phyloP scores from a whole-genome alignment of 2,888 invertebrate species.

The Lampropteryx suffumata region DNA sequence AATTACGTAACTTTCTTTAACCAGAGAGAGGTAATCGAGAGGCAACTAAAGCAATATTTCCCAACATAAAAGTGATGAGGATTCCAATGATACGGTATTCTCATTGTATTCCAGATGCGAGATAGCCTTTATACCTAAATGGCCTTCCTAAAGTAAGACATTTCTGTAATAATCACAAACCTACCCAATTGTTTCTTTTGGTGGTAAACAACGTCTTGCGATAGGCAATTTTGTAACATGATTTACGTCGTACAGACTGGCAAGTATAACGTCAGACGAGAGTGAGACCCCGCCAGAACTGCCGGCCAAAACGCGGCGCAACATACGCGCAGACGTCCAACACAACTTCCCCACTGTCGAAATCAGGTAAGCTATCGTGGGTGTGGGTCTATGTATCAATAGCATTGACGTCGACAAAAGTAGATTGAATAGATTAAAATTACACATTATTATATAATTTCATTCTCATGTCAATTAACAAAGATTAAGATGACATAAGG shows the following conservation, averaged over 20 bases:
- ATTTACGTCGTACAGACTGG: slow-evolving; percentile 51
- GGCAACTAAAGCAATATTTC: neutral
- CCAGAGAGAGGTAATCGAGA: no score
- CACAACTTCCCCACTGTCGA: slow-evolving; percentile 42
- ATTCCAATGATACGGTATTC: neutral
- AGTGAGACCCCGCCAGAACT: slow-evolving; percentile 83
- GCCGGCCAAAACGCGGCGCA: slow-evolving; percentile 81
- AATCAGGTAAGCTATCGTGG: slow-evolving; percentile 24
- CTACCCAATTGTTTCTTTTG: slow-evolving; percentile 8
- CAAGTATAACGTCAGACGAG: slow-evolving; percentile 75
- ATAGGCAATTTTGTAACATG: slow-evolving; percentile 29
- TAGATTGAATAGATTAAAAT: no score
- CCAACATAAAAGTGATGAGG: neutral
- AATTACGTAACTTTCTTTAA: no score
- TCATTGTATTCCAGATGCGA: slow-evolving; percentile 7
- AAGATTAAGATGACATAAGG: no score
- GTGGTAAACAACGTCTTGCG: slow-evolving; percentile 11
- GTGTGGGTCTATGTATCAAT: no score
- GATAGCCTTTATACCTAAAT: neutral
- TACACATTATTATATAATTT: no score
- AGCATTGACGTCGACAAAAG: neutral
- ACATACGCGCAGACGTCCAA: slow-evolving; percentile 74
- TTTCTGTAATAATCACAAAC: slow-evolving; percentile 6
- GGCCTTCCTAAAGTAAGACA: slow-evolving; percentile 9
- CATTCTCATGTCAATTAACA: no score